Percentiles rank a stretch among this genome's conserved stretches.
Conservation (phyloP, 2,797 vertebrate genomes). For the Sternotherus odoratus region DNA sequence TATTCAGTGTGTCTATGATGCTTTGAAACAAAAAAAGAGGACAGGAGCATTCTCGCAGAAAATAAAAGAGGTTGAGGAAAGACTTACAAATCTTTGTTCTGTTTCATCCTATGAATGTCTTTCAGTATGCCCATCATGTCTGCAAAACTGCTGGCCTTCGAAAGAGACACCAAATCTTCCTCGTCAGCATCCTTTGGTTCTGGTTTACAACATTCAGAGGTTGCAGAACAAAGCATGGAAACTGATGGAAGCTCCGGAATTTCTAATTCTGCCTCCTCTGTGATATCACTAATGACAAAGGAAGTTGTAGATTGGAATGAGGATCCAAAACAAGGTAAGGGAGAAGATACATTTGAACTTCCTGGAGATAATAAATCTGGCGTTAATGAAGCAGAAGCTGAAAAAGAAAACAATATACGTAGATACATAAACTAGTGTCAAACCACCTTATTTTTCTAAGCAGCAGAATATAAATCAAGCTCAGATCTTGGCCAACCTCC, state of each 20-base stretch:
- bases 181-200: constrained; percentile 87
- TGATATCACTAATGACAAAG: constrained; percentile 98
- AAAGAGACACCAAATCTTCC: constrained; percentile 94
- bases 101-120: constrained; percentile 98
- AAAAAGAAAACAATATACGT: constrained; percentile 59
- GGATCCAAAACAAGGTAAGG: constrained; percentile 92
- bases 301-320: constrained; percentile 94
- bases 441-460: accelerated
- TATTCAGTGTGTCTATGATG: accelerated
- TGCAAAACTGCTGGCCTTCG: constrained; percentile 98
- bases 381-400: constrained; percentile 86
- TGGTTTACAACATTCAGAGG: constrained; percentile 90
- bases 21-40: neutral
- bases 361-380: constrained; percentile 95
- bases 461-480: neutral
- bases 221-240: constrained; percentile 90
- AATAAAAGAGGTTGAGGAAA: neutral
- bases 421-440: neutral
- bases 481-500: neutral
- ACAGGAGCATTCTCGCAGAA: neutral
- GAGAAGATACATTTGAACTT: constrained; percentile 94
- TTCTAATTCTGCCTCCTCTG: constrained; percentile 93
- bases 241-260: constrained; percentile 89
- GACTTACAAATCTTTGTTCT: constrained; percentile 95
- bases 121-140: constrained; percentile 99